These are phyloP conservation scores for Macrophya alboannulata DNA, from an alignment of 2,888 invertebrate genomes.

Conservation along the genomic window DNA sequence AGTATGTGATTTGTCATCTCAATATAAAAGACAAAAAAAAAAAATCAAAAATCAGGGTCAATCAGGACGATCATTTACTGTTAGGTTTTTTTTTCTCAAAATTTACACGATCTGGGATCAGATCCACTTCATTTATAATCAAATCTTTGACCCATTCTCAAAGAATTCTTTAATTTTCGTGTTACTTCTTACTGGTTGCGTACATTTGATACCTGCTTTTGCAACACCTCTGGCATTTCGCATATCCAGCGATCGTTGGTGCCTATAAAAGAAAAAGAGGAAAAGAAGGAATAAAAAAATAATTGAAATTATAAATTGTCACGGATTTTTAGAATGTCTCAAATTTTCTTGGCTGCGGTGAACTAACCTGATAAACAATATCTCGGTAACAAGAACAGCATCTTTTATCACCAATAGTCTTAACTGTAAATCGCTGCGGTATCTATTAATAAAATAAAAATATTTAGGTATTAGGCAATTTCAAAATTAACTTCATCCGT, in stretches of 20 bases:
- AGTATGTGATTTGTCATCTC: neutral
- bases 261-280: neutral
- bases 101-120: neutral
- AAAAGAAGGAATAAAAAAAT: neutral
- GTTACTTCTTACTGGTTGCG: neutral
- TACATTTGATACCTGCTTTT: constrained; percentile 20
- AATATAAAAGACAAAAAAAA: no score
- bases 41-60: no score
- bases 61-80: neutral
- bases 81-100: neutral
- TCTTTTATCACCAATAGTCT: constrained; percentile 13
- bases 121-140: neutral
- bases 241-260: neutral
- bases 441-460: constrained; percentile 5
- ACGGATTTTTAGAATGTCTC: neutral
- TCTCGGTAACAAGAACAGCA: constrained; percentile 40
- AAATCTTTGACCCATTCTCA: neutral
- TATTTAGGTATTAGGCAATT: neutral
- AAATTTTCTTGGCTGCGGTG: neutral
- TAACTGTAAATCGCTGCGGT: constrained; percentile 31
- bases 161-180: neutral
- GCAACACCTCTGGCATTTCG: neutral
- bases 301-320: neutral
- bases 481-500: neutral
- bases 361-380: constrained; percentile 27